Evolutionary conservation across 2,113 vertebrate genomes (phyloP).

Genomic region (Ornithorhynchus anatinus): DNA sequence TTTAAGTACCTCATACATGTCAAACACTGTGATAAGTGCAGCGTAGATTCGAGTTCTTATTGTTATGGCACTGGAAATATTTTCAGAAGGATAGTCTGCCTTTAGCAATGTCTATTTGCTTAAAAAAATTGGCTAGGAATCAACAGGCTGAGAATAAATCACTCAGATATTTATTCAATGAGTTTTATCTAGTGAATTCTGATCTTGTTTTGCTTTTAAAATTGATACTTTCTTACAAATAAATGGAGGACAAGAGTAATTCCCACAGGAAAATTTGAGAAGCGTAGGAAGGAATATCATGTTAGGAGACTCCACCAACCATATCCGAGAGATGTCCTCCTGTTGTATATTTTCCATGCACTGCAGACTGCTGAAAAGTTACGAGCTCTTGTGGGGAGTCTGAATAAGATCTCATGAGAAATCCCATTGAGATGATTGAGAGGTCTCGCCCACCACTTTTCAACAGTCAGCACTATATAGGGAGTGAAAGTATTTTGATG

Average conservation of each 20-base stretch:
- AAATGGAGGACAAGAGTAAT: neutral
- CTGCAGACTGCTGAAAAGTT: slow-evolving; percentile 30
- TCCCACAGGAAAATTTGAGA: slow-evolving; percentile 18
- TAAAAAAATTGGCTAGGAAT: no score
- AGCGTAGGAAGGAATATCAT: slow-evolving; percentile 1
- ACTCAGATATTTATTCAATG: neutral
- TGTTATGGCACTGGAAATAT: no score
- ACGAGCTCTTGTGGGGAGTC: neutral
- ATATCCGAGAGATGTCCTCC: neutral
- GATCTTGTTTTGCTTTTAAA: neutral
- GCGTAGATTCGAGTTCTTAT: no score
- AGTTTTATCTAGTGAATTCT: neutral
- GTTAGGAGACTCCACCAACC: neutral
- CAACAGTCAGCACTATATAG: neutral
- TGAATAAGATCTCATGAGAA: slow-evolving; percentile 8
- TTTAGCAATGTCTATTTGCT: no score
- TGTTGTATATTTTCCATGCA: slow-evolving; percentile 33
- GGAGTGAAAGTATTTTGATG: neutral
- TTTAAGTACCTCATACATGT: no score
- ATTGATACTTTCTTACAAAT: slow-evolving; percentile 26
- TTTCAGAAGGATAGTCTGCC: no score
- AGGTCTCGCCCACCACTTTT: neutral
- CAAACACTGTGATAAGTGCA: no score
- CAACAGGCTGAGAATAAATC: no score
- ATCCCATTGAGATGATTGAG: neutral